A percentile compares a stretch with the other conserved stretches of the same genome.
phyloP scores from a whole-genome alignment of 2,797 vertebrate genomes.

The Galago senegalensis region DNA sequence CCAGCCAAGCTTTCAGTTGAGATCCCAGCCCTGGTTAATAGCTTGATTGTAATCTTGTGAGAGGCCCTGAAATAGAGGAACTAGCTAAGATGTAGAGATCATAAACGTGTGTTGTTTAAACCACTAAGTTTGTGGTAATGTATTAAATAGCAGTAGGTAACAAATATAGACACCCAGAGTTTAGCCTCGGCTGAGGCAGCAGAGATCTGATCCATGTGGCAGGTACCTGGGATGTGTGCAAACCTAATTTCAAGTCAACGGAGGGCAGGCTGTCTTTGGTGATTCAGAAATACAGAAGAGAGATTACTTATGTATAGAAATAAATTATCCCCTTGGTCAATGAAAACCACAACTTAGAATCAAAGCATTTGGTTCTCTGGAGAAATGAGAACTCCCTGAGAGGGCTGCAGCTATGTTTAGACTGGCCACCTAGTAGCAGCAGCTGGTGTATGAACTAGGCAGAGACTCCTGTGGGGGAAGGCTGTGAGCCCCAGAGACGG shows the following conservation, averaged over 20 bases:
- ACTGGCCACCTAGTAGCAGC: background rate
- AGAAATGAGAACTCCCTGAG: background rate
- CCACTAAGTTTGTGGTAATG: background rate
- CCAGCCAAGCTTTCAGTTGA: constrained; percentile 4
- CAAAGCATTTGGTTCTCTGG: background rate
- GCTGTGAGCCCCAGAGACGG: background rate
- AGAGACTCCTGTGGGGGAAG: background rate
- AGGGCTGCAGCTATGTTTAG: background rate
- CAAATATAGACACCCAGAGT: background rate
- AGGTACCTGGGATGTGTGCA: background rate
- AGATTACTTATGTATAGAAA: background rate
- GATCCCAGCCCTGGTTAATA: background rate
- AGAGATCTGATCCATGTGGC: background rate
- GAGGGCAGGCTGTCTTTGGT: background rate
- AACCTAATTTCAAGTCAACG: background rate
- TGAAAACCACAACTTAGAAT: constrained; percentile 36
- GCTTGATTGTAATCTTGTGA: background rate
- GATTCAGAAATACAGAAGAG: constrained; percentile 9
- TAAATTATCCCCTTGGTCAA: background rate
- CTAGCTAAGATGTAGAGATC: background rate
- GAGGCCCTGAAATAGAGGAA: background rate
- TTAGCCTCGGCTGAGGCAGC: background rate
- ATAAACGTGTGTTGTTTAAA: background rate
- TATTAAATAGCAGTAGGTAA: background rate
- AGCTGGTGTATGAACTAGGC: background rate